Evolutionary conservation across 2,888 invertebrate genomes (phyloP), one percentile per base, ranked within the genome.

Genomic region (Dione juno): DNA sequence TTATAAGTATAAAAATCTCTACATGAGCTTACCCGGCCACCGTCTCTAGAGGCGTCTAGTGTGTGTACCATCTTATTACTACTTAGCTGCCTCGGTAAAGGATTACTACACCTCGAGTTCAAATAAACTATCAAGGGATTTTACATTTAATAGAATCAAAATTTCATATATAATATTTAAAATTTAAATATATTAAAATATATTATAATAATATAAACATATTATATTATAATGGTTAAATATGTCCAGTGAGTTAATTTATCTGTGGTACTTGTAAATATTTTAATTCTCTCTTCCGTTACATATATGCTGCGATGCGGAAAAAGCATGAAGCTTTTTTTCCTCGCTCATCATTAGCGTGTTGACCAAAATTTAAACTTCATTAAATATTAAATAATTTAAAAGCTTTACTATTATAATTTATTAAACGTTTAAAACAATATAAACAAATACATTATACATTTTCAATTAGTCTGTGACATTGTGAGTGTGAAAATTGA

Each of bases 21-120:
- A 11, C 45, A 45, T n/a, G 11, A 61, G 28, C 16, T 61, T 45
- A 45, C 28, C n/a, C n/a, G 16, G 45, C 43, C 35, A 13, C 28
- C 35, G 61, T 16, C 61, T 13, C 45, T 45, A 8, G 61, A 28
- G 61, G 45, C 40, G n/a, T 50, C 13, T 41, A 16, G 53, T 37
- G 83, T 77, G 81, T 59, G 61, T 58, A 57, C 50, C 66, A n/a
- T 53, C 70, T 74, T 71, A 72, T 70, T 70, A 68, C 63, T 63
- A 69, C 65, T 67, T 66, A 66, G 66, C 43, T 66, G 58, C 59
- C 71, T 21, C 57, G 50, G 61, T 69, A 69, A 67, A 67, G 71
- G 73, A 71, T 71, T 73, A 70, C 57, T 61, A 70, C 75, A 73
- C 71, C 73, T 71, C 67, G n/a, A 66, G 65, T 58, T 75, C 70